Evolutionary conservation across 2,797 vertebrate species (phyloP), one percentile per base, ranked within the genome.

Genomic region (Cryptoblepharus egeriae): DNA sequence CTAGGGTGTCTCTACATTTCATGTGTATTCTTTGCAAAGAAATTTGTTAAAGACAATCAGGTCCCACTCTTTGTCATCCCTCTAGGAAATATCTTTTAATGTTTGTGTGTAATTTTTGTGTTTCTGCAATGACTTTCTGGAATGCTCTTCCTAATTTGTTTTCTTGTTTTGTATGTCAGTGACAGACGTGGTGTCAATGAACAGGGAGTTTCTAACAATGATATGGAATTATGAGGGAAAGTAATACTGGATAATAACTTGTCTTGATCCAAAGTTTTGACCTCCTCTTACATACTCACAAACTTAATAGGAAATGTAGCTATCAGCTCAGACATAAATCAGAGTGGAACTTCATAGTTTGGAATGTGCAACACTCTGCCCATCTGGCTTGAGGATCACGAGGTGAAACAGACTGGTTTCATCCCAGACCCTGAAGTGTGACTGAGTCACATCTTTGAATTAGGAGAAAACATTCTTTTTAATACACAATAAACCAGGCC

Each of bases 321-420:
- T 72, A 85, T 35, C 75, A 65, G 26, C 9, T 15, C 37, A 63
- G 63, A 55, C 84, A 77, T 88, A 89, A 90, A 87, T 87, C 85
- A 81, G 52, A 55, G 16, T 42, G 28, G 0, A 49, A 32, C 63
- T 37, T 74, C 80, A 30, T 26, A 52, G 0, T 0, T 45, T 67
- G 65, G 67, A 57, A 4, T 49, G 6, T 13, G 22, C 32, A 67
- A 37, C 37, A 68, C 30, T 1, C 12, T 3, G 1, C 55, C 85
- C 84, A 81, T 90, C 81, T 92, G 87, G 78, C 24, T 15, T 74
- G 6, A 35, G 63, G 55, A 32, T 57, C 15, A 24, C 64, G 74
- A 69, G 79, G 52, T 37, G 73, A 84, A 76, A 55, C 7, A 3
- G 37, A 28, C 15, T 18, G 22, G 60, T 83, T 82, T 76, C 37